Conservation (phyloP, 2,888 invertebrate genomes). For the Platypus cylindrus region DNA sequence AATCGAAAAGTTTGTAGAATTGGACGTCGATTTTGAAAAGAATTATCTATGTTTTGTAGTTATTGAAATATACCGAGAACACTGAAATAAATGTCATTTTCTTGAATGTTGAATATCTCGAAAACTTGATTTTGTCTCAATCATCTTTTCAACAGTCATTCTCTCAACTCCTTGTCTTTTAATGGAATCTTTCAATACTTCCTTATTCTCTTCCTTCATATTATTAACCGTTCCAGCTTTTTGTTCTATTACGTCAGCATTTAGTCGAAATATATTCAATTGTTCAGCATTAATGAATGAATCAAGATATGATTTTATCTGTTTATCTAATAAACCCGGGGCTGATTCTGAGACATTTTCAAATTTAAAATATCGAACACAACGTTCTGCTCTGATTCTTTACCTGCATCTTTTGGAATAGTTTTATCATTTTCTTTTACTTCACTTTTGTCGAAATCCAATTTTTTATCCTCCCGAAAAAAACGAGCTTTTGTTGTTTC, state of each 20-base stretch:
- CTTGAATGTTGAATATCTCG: no score
- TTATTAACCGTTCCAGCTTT: background rate
- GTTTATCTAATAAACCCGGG: conserved; percentile 4
- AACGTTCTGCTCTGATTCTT: conserved; percentile 1
- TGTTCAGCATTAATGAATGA: conserved; percentile 8
- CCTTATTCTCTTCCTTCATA: background rate
- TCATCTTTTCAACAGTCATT: no score
- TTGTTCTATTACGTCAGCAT: background rate
- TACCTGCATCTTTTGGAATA: background rate
- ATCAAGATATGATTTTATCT: conserved; percentile 5
- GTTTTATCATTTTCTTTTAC: conserved; percentile 6
- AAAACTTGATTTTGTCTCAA: no score
- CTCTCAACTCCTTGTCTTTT: no score
- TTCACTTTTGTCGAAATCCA: conserved; percentile 7
- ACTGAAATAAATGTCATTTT: no score
- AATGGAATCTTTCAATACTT: background rate
- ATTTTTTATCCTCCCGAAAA: conserved; percentile 11
- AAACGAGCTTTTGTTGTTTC: conserved; percentile 5
- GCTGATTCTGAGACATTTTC: conserved; percentile 4
- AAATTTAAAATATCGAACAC: conserved; percentile 7
- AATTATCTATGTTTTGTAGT: no score
- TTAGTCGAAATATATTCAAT: conserved; percentile 6
- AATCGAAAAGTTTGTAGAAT: no score
- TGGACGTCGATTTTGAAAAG: no score
- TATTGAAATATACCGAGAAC: no score